Base-by-base conservation (phyloP, 2,888 invertebrate genomes). In the Synergus laeviventris region DNA sequence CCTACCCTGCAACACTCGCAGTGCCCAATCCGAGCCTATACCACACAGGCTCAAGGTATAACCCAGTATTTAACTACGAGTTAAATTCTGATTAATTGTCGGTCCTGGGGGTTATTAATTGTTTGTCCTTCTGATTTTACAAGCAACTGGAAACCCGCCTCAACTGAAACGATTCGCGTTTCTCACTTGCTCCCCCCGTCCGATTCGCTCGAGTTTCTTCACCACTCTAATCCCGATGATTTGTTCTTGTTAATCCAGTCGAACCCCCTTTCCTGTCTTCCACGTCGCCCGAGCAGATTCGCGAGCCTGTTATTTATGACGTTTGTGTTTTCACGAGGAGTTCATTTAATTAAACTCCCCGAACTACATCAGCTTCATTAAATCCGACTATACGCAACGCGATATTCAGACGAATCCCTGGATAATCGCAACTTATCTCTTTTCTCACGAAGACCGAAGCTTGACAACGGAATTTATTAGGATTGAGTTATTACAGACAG, bases 11-110 rank as follows among this genome's bases (percentile, higher is more conserved):
- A 70, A 24, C 45, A 49, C 77, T 75, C 81, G 74, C 77, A 42
- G 75, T 18, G 75, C 38, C 74, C 42, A 73, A 16, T 62, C 21
- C 64, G 45, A 42, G 62, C 61, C 18, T 62, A 54, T 42, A 24
- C 62, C 45, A 59, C 70, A 73, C 24, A 2, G 64, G 49, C 45
- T 73, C 18, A 75, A 54, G 36, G 76, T 76, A 49, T 73, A 76
- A 64, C 79, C 77, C 83, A 86, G 85, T 86, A 86, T 87, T 88
- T 89, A 88, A 87, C 87, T 85, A 82, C 84, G 86, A 88, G 88
- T 89, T 88, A 88, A 88, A 89, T 88, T 89, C 89, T 89, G 89
- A 90, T 90, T 89, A 89, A 90, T 90, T 87, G 89, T 84, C 84
- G 83, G 84, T 80, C 73, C 76, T 78, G 82, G 80, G 83, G 84